Evolutionary conservation across 2,113 vertebrate genomes (phyloP).

Genomic region (Thomomys bottae): DNA sequence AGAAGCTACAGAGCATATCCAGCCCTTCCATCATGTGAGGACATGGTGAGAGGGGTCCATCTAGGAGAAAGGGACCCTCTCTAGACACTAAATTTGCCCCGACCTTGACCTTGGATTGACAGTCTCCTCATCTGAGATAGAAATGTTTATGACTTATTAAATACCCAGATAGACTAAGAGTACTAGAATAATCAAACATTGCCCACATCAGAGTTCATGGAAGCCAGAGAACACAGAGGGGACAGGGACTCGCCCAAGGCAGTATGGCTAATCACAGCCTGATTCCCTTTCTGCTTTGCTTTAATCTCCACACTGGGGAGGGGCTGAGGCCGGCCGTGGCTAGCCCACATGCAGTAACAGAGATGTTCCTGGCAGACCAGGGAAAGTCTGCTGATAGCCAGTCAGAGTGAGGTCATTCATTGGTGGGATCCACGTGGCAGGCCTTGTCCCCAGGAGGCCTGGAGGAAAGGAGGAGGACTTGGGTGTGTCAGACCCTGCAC

Average conservation of each 20-base stretch:
- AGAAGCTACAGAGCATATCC: background rate
- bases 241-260: background rate
- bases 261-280: background rate
- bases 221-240: background rate
- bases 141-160: background rate
- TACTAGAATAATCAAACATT: background rate
- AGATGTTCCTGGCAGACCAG: background rate
- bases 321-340: background rate
- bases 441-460: background rate
- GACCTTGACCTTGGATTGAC: background rate
- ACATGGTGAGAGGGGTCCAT: background rate
- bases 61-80: background rate
- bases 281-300: background rate
- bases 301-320: background rate
- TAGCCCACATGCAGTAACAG: background rate
- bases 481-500: background rate
- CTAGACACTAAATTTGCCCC: background rate
- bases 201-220: background rate
- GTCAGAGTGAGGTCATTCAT: constrained; percentile 56
- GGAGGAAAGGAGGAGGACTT: background rate
- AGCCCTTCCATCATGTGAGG: background rate
- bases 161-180: background rate
- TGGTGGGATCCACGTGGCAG: background rate
- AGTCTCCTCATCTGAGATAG: background rate
- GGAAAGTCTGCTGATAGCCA: background rate